Evolutionary conservation across 2,113 vertebrate genomes (phyloP).

Genomic region (Larimichthys polyactis): DNA sequence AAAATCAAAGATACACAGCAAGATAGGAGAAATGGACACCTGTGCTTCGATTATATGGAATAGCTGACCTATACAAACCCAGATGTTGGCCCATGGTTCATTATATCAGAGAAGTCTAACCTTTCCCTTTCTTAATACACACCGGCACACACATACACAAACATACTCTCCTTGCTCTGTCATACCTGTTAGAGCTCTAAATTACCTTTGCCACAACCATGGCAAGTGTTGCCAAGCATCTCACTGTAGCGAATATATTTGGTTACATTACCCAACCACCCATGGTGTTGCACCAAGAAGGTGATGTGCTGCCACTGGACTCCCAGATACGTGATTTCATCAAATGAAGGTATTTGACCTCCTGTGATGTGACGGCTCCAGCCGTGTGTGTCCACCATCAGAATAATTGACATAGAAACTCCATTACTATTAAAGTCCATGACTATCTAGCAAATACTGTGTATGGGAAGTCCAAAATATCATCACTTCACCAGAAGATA

Average conservation of each 20-base stretch:
- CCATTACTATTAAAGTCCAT: conserved; percentile 39
- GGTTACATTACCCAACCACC: conserved; percentile 74
- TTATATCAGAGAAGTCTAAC: conserved; percentile 50
- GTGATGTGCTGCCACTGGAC: conserved; percentile 44
- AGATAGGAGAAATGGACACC: conserved; percentile 28
- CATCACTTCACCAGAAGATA: conserved; percentile 8
- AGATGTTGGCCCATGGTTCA: conserved; percentile 47
- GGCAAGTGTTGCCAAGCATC: conserved; percentile 64
- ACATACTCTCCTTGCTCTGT: conserved; percentile 63
- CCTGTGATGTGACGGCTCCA: conserved; percentile 24
- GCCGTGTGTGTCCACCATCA: conserved; percentile 51
- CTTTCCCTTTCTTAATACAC: conserved; percentile 50
- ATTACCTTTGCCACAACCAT: conserved; percentile 78
- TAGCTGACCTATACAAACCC: conserved; percentile 47
- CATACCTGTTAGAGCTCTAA: conserved; percentile 84
- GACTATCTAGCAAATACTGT: background rate
- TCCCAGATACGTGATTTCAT: conserved; percentile 43
- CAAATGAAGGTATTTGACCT: conserved; percentile 27
- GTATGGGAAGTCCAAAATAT: conserved; percentile 22
- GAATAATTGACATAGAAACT: conserved; percentile 52
- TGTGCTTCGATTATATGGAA: conserved; percentile 17
- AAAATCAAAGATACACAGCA: conserved; percentile 39
- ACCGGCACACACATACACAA: conserved; percentile 22
- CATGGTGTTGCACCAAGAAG: conserved; percentile 34
- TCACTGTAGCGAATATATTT: conserved; percentile 78